Conservation (phyloP, 2,888 invertebrate genomes). For the Proisotoma minuta region DNA sequence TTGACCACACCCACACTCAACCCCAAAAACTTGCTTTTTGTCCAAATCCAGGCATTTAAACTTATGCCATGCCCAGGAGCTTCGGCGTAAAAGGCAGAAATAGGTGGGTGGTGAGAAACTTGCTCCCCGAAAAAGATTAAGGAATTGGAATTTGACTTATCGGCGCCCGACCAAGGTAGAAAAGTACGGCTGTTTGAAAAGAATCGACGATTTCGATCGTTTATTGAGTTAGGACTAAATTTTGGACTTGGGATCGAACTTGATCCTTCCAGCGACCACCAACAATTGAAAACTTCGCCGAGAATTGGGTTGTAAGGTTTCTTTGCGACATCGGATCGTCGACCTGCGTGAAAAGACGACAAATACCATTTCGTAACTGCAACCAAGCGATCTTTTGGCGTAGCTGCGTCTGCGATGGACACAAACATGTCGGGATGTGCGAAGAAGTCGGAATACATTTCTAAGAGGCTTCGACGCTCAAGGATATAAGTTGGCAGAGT, state of each 20-base stretch:
- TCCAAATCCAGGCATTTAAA: constrained; percentile 96
- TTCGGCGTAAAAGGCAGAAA: constrained; percentile 95
- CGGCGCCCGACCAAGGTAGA: constrained; percentile 3
- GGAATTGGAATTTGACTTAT: constrained; percentile 18
- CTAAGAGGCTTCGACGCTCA: constrained; percentile 90
- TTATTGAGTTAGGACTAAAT: background rate
- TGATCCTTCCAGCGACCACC: constrained; percentile 65
- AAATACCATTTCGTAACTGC: constrained; percentile 95
- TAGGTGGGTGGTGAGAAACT: constrained; percentile 96
- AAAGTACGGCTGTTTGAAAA: background rate
- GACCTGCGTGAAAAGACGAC: constrained; percentile 96
- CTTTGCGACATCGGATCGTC: constrained; percentile 94
- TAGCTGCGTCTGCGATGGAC: constrained; percentile 83
- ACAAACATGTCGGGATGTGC: constrained; percentile 75
- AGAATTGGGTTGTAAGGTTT: constrained; percentile 98
- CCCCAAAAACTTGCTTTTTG: constrained; percentile 97
- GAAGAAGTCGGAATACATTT: constrained; percentile 99
- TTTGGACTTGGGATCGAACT: background rate
- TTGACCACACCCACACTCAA: constrained; percentile 90
- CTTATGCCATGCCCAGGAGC: constrained; percentile 83
- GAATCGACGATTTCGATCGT: background rate
- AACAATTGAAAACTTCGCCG: constrained; percentile 90
- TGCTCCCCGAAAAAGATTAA: constrained; percentile 86
- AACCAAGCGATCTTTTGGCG: constrained; percentile 83
- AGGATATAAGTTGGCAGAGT: constrained; percentile 97